Base-by-base conservation (phyloP, 2,888 invertebrate species). In the Phlogophora meticulosa region DNA sequence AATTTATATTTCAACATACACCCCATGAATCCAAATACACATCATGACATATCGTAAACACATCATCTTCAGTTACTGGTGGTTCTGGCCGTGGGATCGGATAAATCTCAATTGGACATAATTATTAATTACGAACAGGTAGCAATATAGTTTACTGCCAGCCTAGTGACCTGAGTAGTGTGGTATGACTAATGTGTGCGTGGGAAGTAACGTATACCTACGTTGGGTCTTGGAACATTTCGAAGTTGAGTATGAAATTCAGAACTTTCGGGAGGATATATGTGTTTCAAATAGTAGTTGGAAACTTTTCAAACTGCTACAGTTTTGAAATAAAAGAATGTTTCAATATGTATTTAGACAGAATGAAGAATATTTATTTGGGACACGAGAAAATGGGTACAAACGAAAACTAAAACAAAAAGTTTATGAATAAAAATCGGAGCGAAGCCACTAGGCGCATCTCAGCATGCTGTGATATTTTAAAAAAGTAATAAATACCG, bases 71-170 rank as follows among this genome's bases (percentile, higher is more conserved):
- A 53, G 40, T 51, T 52, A 46, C 45, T 28, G n/a, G 7, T 28
- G 22, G 34, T 10, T 42, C 5, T 20, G 24, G 24, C n/a, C 61
- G 67, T 72, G 77, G 62, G 58, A 72, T 51, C 55, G 58, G 42
- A 77, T 76, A 72, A 76, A 76, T 75, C 40, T 66, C 55, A 61
- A 76, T 76, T 76, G 42, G 61, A 51, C 46, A 51, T 62, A 59
- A 72, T 77, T 66, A 76, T 67, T 76, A 76, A 76, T 76, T 72
- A 76, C 59, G 13, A 28, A 38, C 38, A 32, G 43, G 66, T 77
- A 76, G 58, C 58, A n/a, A 56, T 77, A 51, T 59, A 56, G 77
- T 57, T 72, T 77, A 72, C 40, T 32, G 46, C 22, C 22, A 52
- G 40, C 72, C 61, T n/a, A 52, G 59, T 77, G 61, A 76, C 75